phyloP scores from a whole-genome alignment of 2,797 vertebrate species.

The Gymnoscopelus braueri region DNA sequence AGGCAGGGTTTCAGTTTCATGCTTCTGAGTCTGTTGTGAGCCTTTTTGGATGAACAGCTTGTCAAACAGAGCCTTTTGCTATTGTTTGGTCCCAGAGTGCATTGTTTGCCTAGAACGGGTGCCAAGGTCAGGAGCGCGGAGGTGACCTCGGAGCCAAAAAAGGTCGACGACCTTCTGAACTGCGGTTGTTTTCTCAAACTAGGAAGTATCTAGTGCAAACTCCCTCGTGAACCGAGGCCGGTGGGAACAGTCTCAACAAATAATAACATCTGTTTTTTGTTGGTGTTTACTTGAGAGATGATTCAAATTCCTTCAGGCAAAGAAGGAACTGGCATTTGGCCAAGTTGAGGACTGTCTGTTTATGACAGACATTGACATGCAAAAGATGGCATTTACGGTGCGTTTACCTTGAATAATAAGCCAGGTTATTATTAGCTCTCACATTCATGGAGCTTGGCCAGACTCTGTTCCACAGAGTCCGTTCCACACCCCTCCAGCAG shows the following conservation, averaged over 20 bases:
- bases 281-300: conserved; percentile 36
- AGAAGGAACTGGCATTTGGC: not conserved
- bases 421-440: not conserved
- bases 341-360: not conserved
- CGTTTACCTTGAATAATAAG: not conserved
- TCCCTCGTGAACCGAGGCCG: conserved; percentile 28
- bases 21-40: not conserved
- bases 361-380: not conserved
- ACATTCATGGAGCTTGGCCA: not conserved
- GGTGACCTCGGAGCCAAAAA: conserved; percentile 40
- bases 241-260: conserved; percentile 27
- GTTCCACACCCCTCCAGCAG: not conserved
- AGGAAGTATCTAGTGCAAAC: conserved; percentile 56
- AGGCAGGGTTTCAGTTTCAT: not conserved
- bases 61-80: conserved; percentile 29
- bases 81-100: conserved; percentile 30
- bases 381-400: not conserved
- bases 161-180: conserved; percentile 50
- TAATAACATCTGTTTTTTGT: conserved; percentile 39
- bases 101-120: conserved; percentile 5
- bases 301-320: not conserved
- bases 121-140: conserved; percentile 25
- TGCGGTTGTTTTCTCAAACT: conserved; percentile 53
- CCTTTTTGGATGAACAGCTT: conserved; percentile 27
- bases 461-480: conserved; percentile 21